Base-by-base conservation (phyloP, 2,888 invertebrate genomes). In the Leptopilina syphax region DNA sequence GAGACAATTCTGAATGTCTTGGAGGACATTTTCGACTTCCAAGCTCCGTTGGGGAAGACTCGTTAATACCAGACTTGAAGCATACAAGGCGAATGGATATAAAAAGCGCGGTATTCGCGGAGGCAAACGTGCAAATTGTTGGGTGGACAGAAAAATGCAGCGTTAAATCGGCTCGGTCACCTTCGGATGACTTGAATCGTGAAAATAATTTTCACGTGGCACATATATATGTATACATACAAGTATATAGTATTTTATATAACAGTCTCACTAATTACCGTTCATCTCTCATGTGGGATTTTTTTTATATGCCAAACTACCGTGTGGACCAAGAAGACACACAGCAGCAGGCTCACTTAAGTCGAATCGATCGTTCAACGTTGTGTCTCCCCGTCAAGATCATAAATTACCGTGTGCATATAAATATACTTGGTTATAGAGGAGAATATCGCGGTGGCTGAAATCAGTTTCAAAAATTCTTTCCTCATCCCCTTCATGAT, bases 101-200 rank as follows among this genome's bases (percentile, higher is more conserved):
- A 73, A 73, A 73, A 73, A 73, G 73, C 57, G 57, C 34, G 73
- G 73, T 57, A 73, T 73, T 73, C 57, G 73, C 34, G 34, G n/a
- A 50, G n/a, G 57, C 73, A 73, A 73, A 73, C 73, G 73, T 73
- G 73, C 73, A 73, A 73, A 73, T 73, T 73, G 73, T 73, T 73
- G 54, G 57, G 73, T 63, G 73, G 27, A 57, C 34, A 73, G 73
- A 73, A 73, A 73, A 73, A 73, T 73, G 73, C 73, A 50, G 73
- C 27, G 73, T 73, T 73, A 73, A 73, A 73, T 73, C 73, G 73
- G 54, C 73, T 57, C 27, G 73, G 73, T 73, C 73, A 73, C 73
- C 73, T 73, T 73, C 54, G 57, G 57, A 73, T 73, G 73, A 73
- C 73, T 73, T 73, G 73, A 73, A 73, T 57, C 73, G 73, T 24